phyloP scores from a whole-genome alignment of 1,140 invertebrate species.

The Andricus grossulariae region DNA sequence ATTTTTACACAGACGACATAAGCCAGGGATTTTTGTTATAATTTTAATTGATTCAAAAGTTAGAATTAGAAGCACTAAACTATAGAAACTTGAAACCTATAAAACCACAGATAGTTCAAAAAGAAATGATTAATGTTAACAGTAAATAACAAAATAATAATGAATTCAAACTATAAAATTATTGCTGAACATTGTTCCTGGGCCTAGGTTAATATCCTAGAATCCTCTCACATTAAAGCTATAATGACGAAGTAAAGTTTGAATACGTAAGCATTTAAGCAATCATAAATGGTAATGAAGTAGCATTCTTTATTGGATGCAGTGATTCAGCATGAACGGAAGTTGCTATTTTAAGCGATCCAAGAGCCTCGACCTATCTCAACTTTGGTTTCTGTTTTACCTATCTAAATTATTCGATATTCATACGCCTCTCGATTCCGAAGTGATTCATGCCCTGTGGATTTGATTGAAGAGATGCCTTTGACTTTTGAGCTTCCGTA shows the following conservation, averaged over 20 bases:
- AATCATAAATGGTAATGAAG: conserved; percentile 22
- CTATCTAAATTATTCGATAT: conserved; percentile 21
- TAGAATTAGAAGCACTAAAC: no score
- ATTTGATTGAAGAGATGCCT: conserved; percentile 9
- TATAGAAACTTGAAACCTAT: no score
- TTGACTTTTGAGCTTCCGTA: conserved; percentile 19
- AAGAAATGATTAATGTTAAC: no score
- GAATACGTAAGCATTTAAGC: conserved; percentile 6
- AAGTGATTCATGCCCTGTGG: conserved; percentile 6
- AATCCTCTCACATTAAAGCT: background rate
- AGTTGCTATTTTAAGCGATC: conserved; percentile 17
- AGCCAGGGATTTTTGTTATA: no score
- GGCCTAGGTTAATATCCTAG: background rate
- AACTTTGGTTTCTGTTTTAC: conserved; percentile 15
- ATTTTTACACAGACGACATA: no score
- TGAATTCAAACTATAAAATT: no score
- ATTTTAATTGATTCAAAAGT: no score
- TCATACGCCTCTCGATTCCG: conserved; percentile 8
- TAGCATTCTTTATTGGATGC: conserved; percentile 11
- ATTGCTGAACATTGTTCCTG: background rate
- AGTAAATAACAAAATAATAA: no score
- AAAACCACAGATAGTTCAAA: no score
- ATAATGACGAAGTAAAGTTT: conserved; percentile 6
- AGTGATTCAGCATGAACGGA: conserved; percentile 5
- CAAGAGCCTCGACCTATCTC: conserved; percentile 10